These are phyloP conservation scores for Opisthocomus hoazin DNA, from an alignment of 2,113 vertebrate species.

Conservation along the genomic window DNA sequence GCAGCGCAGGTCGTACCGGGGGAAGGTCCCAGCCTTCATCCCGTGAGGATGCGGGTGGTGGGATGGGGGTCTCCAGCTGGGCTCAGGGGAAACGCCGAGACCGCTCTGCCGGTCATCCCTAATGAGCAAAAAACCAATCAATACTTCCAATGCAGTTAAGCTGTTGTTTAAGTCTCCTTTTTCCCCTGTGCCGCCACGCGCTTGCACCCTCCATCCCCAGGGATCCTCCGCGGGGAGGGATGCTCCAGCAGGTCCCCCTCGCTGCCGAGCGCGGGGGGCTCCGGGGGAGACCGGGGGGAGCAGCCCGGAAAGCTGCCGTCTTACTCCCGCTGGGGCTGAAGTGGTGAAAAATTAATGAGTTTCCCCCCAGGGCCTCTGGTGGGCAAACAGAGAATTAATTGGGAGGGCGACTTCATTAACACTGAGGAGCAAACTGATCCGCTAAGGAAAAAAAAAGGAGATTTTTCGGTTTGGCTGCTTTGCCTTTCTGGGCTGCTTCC, in stretches of 20 bases:
- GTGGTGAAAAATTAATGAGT: not conserved
- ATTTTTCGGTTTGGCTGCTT: not conserved
- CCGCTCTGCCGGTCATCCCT: accelerated
- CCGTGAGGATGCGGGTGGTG: accelerated
- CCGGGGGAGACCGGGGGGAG: not conserved
- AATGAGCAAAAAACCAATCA: not conserved
- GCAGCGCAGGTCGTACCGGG: accelerated
- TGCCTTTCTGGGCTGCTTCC: not conserved
- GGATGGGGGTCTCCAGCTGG: accelerated
- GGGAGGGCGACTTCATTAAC: not conserved
- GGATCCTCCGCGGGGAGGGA: not conserved
- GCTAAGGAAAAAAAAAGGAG: not conserved
- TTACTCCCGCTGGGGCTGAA: not conserved
- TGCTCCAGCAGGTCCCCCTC: not conserved
- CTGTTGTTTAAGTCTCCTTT: not conserved
- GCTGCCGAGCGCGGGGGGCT: accelerated
- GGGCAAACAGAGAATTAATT: not conserved
- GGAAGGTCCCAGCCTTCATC: not conserved
- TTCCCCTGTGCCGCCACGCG: accelerated
- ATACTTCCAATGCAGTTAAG: not conserved
- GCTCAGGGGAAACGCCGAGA: not conserved
- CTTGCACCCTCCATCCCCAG: not conserved
- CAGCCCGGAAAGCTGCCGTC: not conserved
- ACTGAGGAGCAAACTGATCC: not conserved
- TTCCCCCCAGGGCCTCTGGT: not conserved